A percentile compares a stretch with the other conserved stretches of the same genome.
Evolutionary conservation across 2,797 vertebrate species (phyloP).

Genomic region (Cossypha polioptera): DNA sequence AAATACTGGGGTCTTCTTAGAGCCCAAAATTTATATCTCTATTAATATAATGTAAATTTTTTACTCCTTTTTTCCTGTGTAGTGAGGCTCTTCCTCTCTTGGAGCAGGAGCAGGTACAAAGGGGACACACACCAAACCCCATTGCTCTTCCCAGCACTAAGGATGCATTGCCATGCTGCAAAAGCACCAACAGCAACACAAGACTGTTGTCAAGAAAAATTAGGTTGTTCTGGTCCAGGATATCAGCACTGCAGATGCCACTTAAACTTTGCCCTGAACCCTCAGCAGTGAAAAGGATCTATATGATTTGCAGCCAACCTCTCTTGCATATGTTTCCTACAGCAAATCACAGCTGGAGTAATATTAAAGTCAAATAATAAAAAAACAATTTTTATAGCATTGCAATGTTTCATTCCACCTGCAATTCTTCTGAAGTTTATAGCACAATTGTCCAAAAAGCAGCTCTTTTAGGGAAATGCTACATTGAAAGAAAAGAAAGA

Average conservation of each 20-base stretch:
- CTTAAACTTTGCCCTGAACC: neutral
- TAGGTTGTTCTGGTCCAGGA: neutral
- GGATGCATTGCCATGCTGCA: neutral
- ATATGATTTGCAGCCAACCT: neutral
- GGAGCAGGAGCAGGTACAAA: neutral
- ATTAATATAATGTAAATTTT: neutral
- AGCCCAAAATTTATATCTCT: neutral
- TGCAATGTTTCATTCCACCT: neutral
- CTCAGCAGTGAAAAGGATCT: neutral
- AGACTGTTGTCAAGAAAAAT: neutral
- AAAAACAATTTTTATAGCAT: neutral
- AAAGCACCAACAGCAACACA: neutral
- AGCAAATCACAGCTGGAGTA: neutral
- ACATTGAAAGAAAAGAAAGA: neutral
- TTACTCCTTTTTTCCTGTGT: neutral
- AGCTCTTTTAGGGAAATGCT: neutral
- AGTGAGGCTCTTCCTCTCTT: rapidly evolving
- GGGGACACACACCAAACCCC: neutral
- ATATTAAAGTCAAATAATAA: neutral
- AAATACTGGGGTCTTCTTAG: neutral
- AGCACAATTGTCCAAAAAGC: neutral
- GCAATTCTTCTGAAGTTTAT: neutral
- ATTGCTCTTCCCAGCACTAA: neutral
- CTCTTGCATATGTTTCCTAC: neutral
- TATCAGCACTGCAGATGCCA: neutral